Base-by-base conservation (phyloP, 1,140 invertebrate species). In the Drosophila funebris region DNA sequence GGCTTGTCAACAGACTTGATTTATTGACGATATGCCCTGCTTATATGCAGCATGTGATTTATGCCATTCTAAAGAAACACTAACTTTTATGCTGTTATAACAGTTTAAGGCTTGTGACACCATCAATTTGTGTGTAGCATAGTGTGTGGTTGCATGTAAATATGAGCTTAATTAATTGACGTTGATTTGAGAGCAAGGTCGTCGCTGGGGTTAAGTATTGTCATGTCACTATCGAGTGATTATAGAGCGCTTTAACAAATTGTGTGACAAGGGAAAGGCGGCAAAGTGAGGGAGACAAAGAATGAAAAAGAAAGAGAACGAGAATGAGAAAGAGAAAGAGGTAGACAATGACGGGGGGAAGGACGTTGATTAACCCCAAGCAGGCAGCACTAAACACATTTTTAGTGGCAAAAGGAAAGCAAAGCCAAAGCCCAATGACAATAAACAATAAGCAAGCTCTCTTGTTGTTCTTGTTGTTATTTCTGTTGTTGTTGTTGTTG, bases 1-100 rank as follows among this genome's bases (percentile, higher is more conserved):
- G 75, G 41, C 71, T 53, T 56, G 76, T 76, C 76, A 84, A 57
- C 67, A 73, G 67, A 62, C 50, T 43, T 79, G 80, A 83, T 84
- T 84, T 84, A 83, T 84, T 76, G 76, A 54, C 41, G 54, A 46
- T 62, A 33, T 57, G 66, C 5, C 24, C 63, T 37, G 63, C 22
- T 57, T 48, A 27, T 20, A 27, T 29, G 18, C 41, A 41, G 18
- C 41, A 16, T 43, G 43, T 83, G 80, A 83, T 84, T 83, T 76
- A 79, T 76, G 73, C 58, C 60, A 9, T 37, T 31, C 9, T 31
- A 7, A 27, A 43, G 29, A 5, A 14, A 27, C 37, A 22, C 39
- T 48, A 9, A n/a, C 22, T 57, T 11, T 41, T 4, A n/a, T 33
- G 27, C 20, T 6, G 20, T 22, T 37, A 37, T 37, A 61, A 37